Evolutionary conservation across 2,113 vertebrate species (phyloP).

Genomic region (Paramormyrops kingsleyae): DNA sequence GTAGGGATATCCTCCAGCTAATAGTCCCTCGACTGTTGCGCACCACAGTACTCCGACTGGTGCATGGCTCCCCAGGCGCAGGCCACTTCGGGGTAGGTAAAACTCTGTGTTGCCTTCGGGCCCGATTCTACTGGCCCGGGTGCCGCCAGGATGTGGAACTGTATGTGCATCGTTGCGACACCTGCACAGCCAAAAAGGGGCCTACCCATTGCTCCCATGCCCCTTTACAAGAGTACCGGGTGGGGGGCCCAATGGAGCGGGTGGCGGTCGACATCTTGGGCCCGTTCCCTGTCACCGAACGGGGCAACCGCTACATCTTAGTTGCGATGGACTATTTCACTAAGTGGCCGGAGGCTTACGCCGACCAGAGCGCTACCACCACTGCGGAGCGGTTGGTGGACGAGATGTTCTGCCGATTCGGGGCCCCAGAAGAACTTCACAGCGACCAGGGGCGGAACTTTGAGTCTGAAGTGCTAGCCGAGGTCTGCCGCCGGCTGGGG

Average conservation of each 20-base stretch:
- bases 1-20: no score
- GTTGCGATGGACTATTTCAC: not conserved
- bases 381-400: not conserved
- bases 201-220: not conserved
- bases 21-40: no score
- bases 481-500: not conserved
- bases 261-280: not conserved
- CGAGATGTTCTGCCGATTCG: not conserved
- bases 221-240: not conserved
- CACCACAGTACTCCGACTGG: no score
- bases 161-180: not conserved
- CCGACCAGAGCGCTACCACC: not conserved
- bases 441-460: conserved; percentile 12
- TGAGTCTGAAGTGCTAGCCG: not conserved
- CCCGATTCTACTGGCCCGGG: not conserved
- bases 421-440: conserved; percentile 5
- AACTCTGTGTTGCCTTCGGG: not conserved
- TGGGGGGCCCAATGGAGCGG: no score
- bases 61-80: no score
- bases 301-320: conserved; percentile 5
- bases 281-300: not conserved
- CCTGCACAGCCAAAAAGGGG: not conserved
- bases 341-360: not conserved
- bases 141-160: not conserved
- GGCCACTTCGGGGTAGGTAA: no score